These are phyloP conservation scores for Palloptera scutellata DNA, from an alignment of 2,888 invertebrate genomes.

Conservation along the genomic window DNA sequence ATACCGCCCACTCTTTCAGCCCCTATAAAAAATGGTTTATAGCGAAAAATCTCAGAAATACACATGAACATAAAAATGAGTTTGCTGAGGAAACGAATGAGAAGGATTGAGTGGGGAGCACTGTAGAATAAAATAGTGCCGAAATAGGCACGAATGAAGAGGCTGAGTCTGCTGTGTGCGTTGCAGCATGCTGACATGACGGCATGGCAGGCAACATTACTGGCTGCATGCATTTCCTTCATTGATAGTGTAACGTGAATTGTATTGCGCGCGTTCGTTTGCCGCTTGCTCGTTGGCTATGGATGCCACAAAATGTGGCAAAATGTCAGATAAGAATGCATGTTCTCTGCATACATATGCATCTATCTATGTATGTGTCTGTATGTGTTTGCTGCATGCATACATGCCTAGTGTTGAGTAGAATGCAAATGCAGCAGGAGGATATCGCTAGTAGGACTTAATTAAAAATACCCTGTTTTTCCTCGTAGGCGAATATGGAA, in stretches of 20 bases:
- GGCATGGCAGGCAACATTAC: not conserved
- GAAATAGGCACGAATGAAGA: no score
- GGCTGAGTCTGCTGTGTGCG: not conserved
- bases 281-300: not conserved
- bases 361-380: conserved; percentile 1
- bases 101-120: no score
- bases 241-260: not conserved
- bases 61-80: not conserved
- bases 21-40: conserved; percentile 4
- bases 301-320: conserved; percentile 23
- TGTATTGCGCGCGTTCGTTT: not conserved
- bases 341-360: conserved; percentile 13
- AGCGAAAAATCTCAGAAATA: conserved; percentile 12
- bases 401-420: conserved; percentile 26
- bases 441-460: conserved; percentile 44
- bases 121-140: not conserved
- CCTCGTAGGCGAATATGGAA: not conserved
- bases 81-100: no score
- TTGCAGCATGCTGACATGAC: not conserved
- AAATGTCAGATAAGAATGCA: conserved; percentile 27
- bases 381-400: conserved; percentile 30
- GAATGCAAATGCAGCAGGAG: conserved; percentile 30
- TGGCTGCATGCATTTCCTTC: not conserved
- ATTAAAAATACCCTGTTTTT: conserved; percentile 49
- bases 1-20: not conserved